A percentile compares a stretch with the other conserved stretches of the same genome.
Evolutionary conservation across 53 echinoderm and acorn worm genomes (phyloP).

Genomic region (Arbacia lixula): DNA sequence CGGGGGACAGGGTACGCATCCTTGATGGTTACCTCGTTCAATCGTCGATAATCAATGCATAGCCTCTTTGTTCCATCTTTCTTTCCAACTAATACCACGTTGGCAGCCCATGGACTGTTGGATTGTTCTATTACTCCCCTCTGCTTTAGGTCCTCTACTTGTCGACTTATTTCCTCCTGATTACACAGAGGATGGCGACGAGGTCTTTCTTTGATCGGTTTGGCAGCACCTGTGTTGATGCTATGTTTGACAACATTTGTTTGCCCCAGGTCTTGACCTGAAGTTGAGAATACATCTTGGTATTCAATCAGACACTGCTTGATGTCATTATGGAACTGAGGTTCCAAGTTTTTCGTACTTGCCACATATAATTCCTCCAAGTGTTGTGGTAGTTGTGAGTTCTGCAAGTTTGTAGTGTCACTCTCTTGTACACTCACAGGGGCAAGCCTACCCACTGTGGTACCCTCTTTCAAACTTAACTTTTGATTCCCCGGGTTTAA

Average conservation of each 20-base stretch:
- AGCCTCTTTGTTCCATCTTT: slow-evolving; percentile 39
- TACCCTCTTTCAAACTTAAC: no score
- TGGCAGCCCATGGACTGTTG: slow-evolving; percentile 42
- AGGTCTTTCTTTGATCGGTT: slow-evolving; percentile 6
- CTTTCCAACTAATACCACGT: slow-evolving; percentile 34
- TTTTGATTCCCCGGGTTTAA: no score
- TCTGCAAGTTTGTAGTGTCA: no score
- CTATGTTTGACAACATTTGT: slow-evolving; percentile 40
- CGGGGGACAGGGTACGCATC: no score
- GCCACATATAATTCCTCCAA: no score
- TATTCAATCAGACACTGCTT: no score
- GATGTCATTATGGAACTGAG: no score
- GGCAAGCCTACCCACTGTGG: no score
- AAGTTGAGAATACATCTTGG: no score
- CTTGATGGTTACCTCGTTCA: slow-evolving; percentile 47
- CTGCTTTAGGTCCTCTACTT: slow-evolving; percentile 31
- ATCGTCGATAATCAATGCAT: slow-evolving; percentile 46
- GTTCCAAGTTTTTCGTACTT: no score
- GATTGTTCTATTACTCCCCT: slow-evolving; percentile 29
- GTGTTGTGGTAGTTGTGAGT: no score
- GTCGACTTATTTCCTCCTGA: slow-evolving; percentile 32
- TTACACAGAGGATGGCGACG: slow-evolving; percentile 6
- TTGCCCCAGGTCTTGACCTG: slow-evolving; percentile 45
- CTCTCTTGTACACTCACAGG: no score
- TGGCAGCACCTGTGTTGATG: slow-evolving; percentile 18